A percentile compares a stretch with the other conserved stretches of the same genome.
These are phyloP conservation scores for Sarcophaga carnaria DNA, from an alignment of 2,888 invertebrate genomes.

Conservation along the genomic window DNA sequence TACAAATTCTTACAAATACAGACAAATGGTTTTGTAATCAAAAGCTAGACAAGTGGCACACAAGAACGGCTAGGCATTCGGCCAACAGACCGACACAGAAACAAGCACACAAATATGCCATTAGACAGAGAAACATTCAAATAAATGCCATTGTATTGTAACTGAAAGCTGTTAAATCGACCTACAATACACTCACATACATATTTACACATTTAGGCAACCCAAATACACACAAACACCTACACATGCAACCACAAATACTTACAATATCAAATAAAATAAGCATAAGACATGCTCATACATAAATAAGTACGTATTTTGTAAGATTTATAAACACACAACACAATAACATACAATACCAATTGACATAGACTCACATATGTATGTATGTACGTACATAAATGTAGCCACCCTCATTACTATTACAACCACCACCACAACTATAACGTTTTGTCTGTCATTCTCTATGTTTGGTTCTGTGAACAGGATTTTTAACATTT, in stretches of 20 bases:
- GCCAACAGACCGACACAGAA: too few relatives aligned
- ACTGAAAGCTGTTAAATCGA: conserved; percentile 52
- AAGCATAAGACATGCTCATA: conserved; percentile 8
- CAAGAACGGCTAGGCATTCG: too few relatives aligned
- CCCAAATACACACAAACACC: conserved; percentile 13
- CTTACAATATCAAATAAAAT: not conserved
- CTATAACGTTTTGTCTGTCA: not conserved
- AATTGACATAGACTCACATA: conserved; percentile 10
- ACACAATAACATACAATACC: conserved; percentile 19
- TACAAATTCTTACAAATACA: conserved; percentile 16
- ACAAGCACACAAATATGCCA: not conserved
- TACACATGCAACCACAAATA: not conserved
- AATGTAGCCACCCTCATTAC: not conserved
- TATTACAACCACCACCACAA: not conserved
- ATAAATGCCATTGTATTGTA: conserved; percentile 23
- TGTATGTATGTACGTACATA: not conserved
- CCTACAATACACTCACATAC: conserved; percentile 33
- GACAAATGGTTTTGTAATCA: not conserved
- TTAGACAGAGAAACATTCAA: conserved; percentile 14
- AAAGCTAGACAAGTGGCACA: not conserved
- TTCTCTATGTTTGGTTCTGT: conserved; percentile 3
- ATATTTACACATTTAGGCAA: not conserved
- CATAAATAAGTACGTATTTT: conserved; percentile 11
- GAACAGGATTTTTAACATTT: conserved; percentile 59
- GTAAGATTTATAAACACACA: conserved; percentile 6